Evolutionary conservation across 2,888 invertebrate species (phyloP), one percentile per base, ranked within the genome.

Genomic region (Cantharis flavilabris): DNA sequence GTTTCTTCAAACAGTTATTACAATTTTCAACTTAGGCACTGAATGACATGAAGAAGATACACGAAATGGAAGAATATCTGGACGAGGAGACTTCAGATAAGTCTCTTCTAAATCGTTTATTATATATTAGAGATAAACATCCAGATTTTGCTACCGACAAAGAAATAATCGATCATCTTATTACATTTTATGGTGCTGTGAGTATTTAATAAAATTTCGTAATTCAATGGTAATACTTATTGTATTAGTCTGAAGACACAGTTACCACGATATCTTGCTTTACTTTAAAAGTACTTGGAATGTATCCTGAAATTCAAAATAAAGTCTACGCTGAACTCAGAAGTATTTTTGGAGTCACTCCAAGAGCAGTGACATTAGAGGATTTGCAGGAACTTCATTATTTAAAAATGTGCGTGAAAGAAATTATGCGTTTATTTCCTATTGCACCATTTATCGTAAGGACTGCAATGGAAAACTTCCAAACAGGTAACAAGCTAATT

Each of bases 231-330:
- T 20, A 20, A 20, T 16, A 33, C 20, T 84, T 85, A 76, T n/a
- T n/a, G n/a, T n/a, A n/a, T n/a, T 77, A 86, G 86, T 81, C 85
- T 65, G 84, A 86, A 81, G 86, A 87, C 74, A 84, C 87, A 1
- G 79, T 84, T 30, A 82, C 84, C 0, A 80, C 83, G 16, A 83
- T 83, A 11, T 69, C 80, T 10, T 81, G 9, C 9, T 69, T 69
- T 9, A 11, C 26, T 13, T 26, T 69, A 9, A 26, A 18, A 14
- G 20, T 69, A 69, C 13, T 69, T 13, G 69, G 69, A 69, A 69
- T 69, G 69, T 69, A 69, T 69, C 69, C 69, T 3, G 26, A 69
- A 69, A 23, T 69, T 13, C 69, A 69, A 69, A 1, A 69, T 13
- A 69, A 69, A 13, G 14, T 69, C 14, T 11, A 23, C 4, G 82